These are phyloP conservation scores for Kradibia gibbosae DNA, from an alignment of 1,140 invertebrate species.

Conservation along the genomic window DNA sequence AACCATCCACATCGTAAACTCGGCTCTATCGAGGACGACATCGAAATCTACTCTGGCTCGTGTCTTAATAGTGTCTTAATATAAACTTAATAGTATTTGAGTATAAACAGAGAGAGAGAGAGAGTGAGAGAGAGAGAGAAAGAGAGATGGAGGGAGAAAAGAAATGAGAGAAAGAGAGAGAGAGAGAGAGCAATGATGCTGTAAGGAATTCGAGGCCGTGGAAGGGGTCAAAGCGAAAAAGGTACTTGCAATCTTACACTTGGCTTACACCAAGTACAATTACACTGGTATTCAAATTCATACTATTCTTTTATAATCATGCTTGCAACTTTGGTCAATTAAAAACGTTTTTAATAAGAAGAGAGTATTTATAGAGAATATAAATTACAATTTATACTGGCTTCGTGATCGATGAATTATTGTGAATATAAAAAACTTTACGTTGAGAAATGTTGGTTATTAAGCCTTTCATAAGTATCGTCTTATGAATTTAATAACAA, in stretches of 20 bases:
- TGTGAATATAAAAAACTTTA: too few species aligned
- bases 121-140: neutral
- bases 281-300: neutral
- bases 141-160: neutral
- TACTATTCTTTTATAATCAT: neutral
- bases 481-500: neutral
- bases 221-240: too few species aligned
- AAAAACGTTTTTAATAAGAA: neutral
- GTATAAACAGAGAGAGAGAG: conserved; percentile 7
- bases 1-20: conserved; percentile 45
- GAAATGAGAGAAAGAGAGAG: neutral
- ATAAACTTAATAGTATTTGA: conserved; percentile 48
- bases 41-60: conserved; percentile 49
- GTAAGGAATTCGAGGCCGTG: too few species aligned
- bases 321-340: too few species aligned
- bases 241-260: neutral
- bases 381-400: too few species aligned
- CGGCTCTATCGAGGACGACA: conserved; percentile 42
- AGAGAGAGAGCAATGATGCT: too few species aligned
- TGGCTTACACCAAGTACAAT: neutral
- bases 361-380: too few species aligned
- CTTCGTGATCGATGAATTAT: too few species aligned
- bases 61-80: too few species aligned
- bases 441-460: too few species aligned
- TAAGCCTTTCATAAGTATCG: too few species aligned